Evolutionary conservation across 2,888 invertebrate genomes (phyloP), one percentile per base, ranked within the genome.

Genomic region (Cancer borealis): DNA sequence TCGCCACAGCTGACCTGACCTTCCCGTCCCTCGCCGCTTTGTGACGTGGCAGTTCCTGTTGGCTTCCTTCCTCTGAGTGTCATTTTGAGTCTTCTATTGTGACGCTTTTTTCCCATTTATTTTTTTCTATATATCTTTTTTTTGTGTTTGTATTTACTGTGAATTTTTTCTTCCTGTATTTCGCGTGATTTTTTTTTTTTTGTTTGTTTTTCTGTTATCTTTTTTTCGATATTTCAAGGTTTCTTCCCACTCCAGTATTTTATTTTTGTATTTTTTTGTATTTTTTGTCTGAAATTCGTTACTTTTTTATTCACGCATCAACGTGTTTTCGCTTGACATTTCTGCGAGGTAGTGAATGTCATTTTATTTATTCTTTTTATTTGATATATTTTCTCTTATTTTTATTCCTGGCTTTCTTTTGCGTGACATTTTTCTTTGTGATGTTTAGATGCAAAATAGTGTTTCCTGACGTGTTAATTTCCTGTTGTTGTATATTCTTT

Each of bases 51-150:
- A 21, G 21, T n/a, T 8, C n/a, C 6, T 88, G n/a, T 45, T 88
- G 47, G 46, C 30, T 88, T 88, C 46, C 46, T 47, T n/a, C n/a
- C 47, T n/a, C n/a, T 88, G 46, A 46, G 26, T 88, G 88, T 88
- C 88, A 46, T 88, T 88, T 46, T 47, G 12, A n/a, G 10, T 46
- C 47, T 46, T 47, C 26, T 88, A 47, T 88, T 88, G 21, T 88
- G 5, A 12, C 17, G 46, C 17, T 46, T 46, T 88, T 21, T 39
- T 30, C 17, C 21, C 88, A 39, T 88, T 46, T 46, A 10, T 39
- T 88, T 87, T 17, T 79, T 79, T 30, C 5, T 84, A 3, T 54
- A n/a, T n/a, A n/a, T 14, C 0, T 88, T 12, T 46, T n/a, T 88
- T 46, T 45, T 46, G 0, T n/a, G 8, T 88, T 88, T 21, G 8